Base-by-base conservation (phyloP, 2,113 vertebrate genomes). In the Ginglymostoma cirratum region DNA sequence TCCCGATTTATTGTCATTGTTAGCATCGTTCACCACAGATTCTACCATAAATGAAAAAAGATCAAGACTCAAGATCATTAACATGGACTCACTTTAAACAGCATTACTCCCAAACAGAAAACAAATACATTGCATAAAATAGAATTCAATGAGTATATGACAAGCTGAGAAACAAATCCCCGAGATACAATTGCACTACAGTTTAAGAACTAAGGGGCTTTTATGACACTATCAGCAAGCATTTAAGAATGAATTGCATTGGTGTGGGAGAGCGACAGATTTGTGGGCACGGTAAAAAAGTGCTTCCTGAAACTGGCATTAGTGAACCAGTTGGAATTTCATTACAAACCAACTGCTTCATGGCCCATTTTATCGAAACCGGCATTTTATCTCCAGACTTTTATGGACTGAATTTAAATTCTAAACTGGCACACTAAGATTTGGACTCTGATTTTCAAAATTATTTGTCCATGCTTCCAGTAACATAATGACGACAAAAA, bases 1-100 rank as follows among this genome's bases (percentile, higher is more conserved):
- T n/a, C 98, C 99, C 0, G 98, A 98, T 96, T 99, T 99, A 96
- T 98, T 99, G 97, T 99, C 99, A 61, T 98, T 98, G 78, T 98
- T 99, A 52, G 98, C 97, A 96, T 99, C 99, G 95, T 99, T 99
- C 97, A 99, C 98, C 30, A 99, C 99, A 0, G 99, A 98, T 97
- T 99, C 99, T 99, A 97, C 24, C 97, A 96, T 96, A 93, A 96
- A 96, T 96, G 6, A 96, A 96, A 96, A 17, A 94, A 70, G 48
- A 48, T 48, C 48, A 48, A 67, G 89, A 42, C 52, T 27, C 15
- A 27, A 42, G 24, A 86, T 55, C 21, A 67, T 86, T 86, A 66
- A n/a, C 42, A 78, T 8, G 6, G 27, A 1, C 21, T 3, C 89
- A 93, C 6, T 42, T 93, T 67, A 76, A 52, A 72, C 48, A 52